A percentile compares a stretch with the other conserved stretches of the same genome.
Conservation (phyloP, 2,113 vertebrate genomes). For the Haemorhous mexicanus region DNA sequence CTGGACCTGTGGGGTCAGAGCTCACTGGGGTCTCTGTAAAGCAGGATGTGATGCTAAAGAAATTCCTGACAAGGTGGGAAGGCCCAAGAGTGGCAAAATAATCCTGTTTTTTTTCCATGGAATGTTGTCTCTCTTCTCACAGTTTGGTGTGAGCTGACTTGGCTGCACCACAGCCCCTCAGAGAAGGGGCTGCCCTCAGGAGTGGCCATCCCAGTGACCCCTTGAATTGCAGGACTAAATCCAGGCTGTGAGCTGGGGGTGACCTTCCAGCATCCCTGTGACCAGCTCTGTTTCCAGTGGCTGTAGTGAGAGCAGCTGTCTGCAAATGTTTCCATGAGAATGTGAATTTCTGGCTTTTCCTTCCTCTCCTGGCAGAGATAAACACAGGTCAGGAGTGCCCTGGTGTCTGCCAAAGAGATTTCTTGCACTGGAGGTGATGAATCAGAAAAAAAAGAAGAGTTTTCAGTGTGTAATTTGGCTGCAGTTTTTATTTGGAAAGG, state of each 20-base stretch:
- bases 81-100: background rate
- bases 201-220: background rate
- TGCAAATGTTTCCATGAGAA: background rate
- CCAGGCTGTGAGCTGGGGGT: background rate
- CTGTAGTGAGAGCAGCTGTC: background rate
- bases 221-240: background rate
- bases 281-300: background rate
- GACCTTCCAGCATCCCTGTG: background rate
- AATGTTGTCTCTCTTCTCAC: rapidly evolving
- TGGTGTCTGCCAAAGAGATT: background rate
- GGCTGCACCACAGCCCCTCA: background rate
- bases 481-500: background rate
- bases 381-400: background rate
- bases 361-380: background rate
- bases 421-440: background rate
- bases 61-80: background rate
- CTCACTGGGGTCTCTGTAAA: background rate
- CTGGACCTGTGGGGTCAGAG: background rate
- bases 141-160: background rate
- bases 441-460: background rate
- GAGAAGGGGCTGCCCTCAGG: background rate
- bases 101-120: rapidly evolving
- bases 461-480: background rate
- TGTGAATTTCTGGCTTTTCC: background rate
- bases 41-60: background rate